These are phyloP conservation scores for Epiblema foenella DNA, from an alignment of 2,888 invertebrate species.

Conservation along the genomic window DNA sequence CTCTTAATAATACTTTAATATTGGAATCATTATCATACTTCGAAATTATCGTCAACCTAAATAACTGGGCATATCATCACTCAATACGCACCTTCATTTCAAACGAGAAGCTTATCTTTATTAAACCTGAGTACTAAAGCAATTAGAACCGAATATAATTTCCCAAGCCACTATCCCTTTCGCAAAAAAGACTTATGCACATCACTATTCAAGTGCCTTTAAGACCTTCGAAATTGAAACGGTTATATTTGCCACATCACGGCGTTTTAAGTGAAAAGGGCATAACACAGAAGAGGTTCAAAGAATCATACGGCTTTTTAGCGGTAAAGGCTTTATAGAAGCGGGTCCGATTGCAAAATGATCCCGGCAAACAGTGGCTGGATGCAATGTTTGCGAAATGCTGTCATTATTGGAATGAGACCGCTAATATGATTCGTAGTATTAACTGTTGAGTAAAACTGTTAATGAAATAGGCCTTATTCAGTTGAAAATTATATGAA, in stretches of 20 bases:
- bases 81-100: slow-evolving; percentile 4
- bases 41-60: slow-evolving; percentile 2
- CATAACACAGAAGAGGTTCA: not conserved
- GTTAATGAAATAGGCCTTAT: slow-evolving; percentile 41
- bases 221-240: not conserved
- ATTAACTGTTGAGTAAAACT: slow-evolving; percentile 46
- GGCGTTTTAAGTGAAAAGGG: not conserved
- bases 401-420: slow-evolving; percentile 77
- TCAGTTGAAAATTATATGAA: too few relatives aligned
- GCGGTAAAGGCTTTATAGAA: not conserved
- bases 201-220: not conserved
- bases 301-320: not conserved
- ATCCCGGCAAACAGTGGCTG: slow-evolving; percentile 66
- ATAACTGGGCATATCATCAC: not conserved
- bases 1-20: too few relatives aligned
- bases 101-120: slow-evolving; percentile 30
- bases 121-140: slow-evolving; percentile 34
- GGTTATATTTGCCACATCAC: not conserved
- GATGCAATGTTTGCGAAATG: slow-evolving; percentile 75
- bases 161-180: slow-evolving; percentile 7
- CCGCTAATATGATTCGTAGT: slow-evolving; percentile 67
- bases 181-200: not conserved
- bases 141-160: slow-evolving; percentile 43
- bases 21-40: not conserved
- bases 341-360: slow-evolving; percentile 71